Evolutionary conservation across 2,888 invertebrate species (phyloP), one percentile per base, ranked within the genome.

Genomic region (Pyralis farinalis): DNA sequence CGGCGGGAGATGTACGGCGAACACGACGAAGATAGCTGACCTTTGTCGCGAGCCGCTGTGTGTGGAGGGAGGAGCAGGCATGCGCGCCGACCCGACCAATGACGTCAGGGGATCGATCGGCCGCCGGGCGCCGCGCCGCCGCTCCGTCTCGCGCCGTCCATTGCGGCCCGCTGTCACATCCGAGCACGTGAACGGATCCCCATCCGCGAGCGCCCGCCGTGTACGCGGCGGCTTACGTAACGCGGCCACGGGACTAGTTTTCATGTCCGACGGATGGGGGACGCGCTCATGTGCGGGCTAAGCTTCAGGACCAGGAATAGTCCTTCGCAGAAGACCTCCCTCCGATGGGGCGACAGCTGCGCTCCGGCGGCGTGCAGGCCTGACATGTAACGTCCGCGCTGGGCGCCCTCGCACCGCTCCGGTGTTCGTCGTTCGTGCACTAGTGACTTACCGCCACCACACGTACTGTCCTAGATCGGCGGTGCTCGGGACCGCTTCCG

Each of bases 291-390:
- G 97, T 96, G 95, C 92, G 96, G 96, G 92, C 93, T 96, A 94
- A 95, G 94, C 91, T 96, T 96, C 94, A 96, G 94, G 91, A 97
- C 97, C 88, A 95, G 96, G 90, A 97, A 97, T 91, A 96, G 96
- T 92, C 97, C 97, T 92, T 97, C 96, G 91, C 97, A 97, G 92
- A 97, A 96, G 93, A 97, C 97, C 90, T 96, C 96, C 89, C 94
- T 97, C 77, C 94, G 97, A 90, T 97, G 97, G 97, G 97, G 97
- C 87, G 97, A 97, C 91, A 96, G 96, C 91, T 97, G 97, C 68
- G 53, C 44, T 4, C 16, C 4, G 3, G 39, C 47, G 48, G 30
- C 45, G 38, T 46, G 44, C 43, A 36, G 36, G 12, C 28, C 27
- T 38, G 27, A 22, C 39, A 39, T 27, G 39, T 20, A 33, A 39